These are phyloP conservation scores for Brachymystax lenok DNA, from an alignment of 2,797 vertebrate species.

Conservation along the genomic window DNA sequence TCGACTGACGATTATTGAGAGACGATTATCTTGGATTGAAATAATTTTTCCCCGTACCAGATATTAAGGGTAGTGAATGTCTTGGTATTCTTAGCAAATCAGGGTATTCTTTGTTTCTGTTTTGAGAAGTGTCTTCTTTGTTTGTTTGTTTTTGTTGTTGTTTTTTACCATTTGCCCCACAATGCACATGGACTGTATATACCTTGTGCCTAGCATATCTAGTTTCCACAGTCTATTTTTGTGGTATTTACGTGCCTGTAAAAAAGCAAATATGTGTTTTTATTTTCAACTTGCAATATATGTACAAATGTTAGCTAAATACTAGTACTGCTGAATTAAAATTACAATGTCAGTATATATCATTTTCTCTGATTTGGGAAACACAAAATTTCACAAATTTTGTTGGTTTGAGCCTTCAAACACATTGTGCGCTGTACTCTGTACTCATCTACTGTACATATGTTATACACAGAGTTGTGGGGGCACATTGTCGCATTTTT, in stretches of 20 bases:
- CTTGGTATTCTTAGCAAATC: slow-evolving; percentile 82
- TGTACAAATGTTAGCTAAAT: slow-evolving; percentile 72
- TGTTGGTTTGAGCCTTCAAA: slow-evolving; percentile 80
- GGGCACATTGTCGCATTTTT: slow-evolving; percentile 69
- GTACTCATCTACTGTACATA: slow-evolving; percentile 67
- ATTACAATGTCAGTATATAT: slow-evolving; percentile 80
- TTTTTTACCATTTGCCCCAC: slow-evolving; percentile 76
- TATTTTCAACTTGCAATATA: slow-evolving; percentile 79
- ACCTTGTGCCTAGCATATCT: slow-evolving; percentile 83
- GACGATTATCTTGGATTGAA: slow-evolving; percentile 53
- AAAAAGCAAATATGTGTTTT: slow-evolving; percentile 78
- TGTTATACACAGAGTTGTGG: slow-evolving; percentile 61
- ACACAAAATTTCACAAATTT: slow-evolving; percentile 82
- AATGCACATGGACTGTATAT: slow-evolving; percentile 80
- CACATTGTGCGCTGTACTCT: slow-evolving; percentile 74
- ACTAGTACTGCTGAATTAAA: slow-evolving; percentile 75
- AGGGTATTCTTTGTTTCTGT: slow-evolving; percentile 76
- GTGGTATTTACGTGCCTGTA: slow-evolving; percentile 81
- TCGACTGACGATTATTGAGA: slow-evolving; percentile 70
- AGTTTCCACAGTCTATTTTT: slow-evolving; percentile 83
- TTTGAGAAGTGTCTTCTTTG: slow-evolving; percentile 55
- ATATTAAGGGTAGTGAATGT: slow-evolving; percentile 73
- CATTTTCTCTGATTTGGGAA: slow-evolving; percentile 75
- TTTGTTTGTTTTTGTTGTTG: slow-evolving; percentile 52
- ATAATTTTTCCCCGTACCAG: slow-evolving; percentile 66